A percentile compares a stretch with the other conserved stretches of the same genome.
Evolutionary conservation across 2,113 vertebrate genomes (phyloP).

Genomic region (Redunca redunca): DNA sequence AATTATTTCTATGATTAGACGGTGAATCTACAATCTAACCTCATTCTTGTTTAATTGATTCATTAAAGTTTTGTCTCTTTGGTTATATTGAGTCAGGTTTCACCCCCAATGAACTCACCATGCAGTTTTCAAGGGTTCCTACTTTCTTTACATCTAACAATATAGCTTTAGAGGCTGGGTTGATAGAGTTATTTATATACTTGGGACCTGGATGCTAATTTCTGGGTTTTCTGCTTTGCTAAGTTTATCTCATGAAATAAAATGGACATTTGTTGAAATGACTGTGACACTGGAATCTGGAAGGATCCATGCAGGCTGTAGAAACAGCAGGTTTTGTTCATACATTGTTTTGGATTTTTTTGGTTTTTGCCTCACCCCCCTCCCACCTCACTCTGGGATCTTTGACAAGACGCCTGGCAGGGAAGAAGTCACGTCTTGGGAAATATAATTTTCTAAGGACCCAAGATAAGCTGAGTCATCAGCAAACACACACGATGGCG

Average conservation of each 20-base stretch:
- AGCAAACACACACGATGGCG: not conserved
- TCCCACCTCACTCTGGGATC: not conserved
- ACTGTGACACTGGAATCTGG: not conserved
- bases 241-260: not conserved
- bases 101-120: not conserved
- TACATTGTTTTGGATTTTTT: not conserved
- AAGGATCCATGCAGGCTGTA: not conserved
- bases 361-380: not conserved
- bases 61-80: not conserved
- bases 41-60: conserved; percentile 12
- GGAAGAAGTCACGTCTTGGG: not conserved
- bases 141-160: not conserved
- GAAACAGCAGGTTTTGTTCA: not conserved
- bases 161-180: not conserved
- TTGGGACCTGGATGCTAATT: not conserved
- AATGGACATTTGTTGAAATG: too few species aligned
- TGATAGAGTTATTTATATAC: not conserved
- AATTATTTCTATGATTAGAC: not conserved
- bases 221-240: not conserved
- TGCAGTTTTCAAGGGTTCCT: not conserved
- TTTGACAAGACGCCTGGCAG: not conserved
- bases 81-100: not conserved
- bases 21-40: not conserved
- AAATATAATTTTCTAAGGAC: conserved; percentile 20
- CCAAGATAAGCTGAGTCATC: not conserved